Conservation (phyloP, 1,140 invertebrate genomes). For the Apis dorsata region DNA sequence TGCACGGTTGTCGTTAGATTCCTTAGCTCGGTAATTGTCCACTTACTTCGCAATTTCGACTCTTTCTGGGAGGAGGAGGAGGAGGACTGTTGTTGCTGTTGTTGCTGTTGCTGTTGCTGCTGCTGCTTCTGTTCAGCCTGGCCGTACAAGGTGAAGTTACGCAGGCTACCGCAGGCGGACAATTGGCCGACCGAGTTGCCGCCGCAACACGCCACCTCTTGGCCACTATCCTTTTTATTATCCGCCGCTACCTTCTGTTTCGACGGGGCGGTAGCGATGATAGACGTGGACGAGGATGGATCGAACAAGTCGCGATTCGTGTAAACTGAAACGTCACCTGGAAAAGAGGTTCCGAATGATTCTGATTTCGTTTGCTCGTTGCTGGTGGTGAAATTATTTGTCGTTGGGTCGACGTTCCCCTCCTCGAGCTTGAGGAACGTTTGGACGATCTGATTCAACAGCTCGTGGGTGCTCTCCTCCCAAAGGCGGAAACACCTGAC, state of each 20-base stretch:
- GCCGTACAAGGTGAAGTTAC: slow-evolving; percentile 58
- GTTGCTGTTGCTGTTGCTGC: not conserved
- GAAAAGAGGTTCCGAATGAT: slow-evolving; percentile 64
- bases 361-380: slow-evolving; percentile 38
- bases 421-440: slow-evolving; percentile 69
- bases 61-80: slow-evolving; percentile 58
- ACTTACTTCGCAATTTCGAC: slow-evolving; percentile 72
- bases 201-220: not conserved
- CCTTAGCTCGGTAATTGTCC: slow-evolving; percentile 70
- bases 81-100: too few species aligned
- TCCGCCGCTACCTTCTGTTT: not conserved
- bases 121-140: slow-evolving; percentile 44
- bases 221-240: not conserved
- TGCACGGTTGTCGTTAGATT: slow-evolving; percentile 50
- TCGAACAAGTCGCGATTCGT: slow-evolving; percentile 69
- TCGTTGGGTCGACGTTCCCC: not conserved
- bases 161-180: slow-evolving; percentile 16
- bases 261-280: not conserved
- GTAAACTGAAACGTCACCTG: slow-evolving; percentile 74
- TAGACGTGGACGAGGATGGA: slow-evolving; percentile 12
- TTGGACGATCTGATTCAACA: slow-evolving; percentile 69
- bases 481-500: slow-evolving; percentile 68
- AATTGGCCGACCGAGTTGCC: too few species aligned
- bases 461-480: slow-evolving; percentile 70
- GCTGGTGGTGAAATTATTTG: not conserved